phyloP scores from a whole-genome alignment of 2,113 vertebrate species.

The Anoura caudifer region DNA sequence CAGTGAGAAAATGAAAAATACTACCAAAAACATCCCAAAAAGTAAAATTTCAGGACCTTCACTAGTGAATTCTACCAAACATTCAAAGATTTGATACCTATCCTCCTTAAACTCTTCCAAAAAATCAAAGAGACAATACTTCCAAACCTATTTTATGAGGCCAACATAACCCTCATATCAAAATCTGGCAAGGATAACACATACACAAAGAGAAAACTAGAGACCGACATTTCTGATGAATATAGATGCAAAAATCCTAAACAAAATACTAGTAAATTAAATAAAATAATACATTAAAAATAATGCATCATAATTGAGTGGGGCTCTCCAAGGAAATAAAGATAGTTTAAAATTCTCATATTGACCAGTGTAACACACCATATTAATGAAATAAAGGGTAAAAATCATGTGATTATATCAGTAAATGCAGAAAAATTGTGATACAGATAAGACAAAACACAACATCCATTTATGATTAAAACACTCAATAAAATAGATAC shows the following conservation, averaged over 20 bases:
- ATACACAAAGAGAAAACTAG: not conserved
- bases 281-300: not conserved
- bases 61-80: not conserved
- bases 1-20: not conserved
- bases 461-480: too few relatives aligned
- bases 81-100: not conserved
- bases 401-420: not conserved
- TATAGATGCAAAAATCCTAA: not conserved
- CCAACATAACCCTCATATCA: not conserved
- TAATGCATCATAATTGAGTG: not conserved
- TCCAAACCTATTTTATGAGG: not conserved
- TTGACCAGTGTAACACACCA: not conserved
- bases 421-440: not conserved
- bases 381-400: not conserved
- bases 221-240: not conserved
- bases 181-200: not conserved
- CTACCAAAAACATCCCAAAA: not conserved
- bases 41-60: not conserved
- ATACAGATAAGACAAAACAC: too few relatives aligned
- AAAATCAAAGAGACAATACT: not conserved
- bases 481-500: too few relatives aligned
- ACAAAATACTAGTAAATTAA: not conserved
- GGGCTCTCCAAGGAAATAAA: not conserved
- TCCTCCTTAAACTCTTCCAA: not conserved
- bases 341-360: not conserved